These are phyloP conservation scores for Himantopus leucocephalus DNA, from an alignment of 2,113 vertebrate genomes.

Conservation along the genomic window DNA sequence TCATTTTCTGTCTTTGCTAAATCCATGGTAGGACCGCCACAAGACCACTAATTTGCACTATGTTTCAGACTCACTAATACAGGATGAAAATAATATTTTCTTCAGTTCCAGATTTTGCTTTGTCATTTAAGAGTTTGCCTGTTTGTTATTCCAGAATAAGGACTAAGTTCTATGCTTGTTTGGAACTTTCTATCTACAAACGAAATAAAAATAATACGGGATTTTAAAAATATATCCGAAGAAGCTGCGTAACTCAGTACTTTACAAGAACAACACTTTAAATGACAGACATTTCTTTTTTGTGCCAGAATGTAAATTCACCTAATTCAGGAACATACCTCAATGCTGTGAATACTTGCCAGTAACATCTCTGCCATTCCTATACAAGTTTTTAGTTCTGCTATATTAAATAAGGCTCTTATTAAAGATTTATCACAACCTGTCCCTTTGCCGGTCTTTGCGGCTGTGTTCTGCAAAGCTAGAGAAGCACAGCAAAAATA, in stretches of 20 bases:
- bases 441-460: background rate
- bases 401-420: slow-evolving; percentile 9
- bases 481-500: background rate
- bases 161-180: background rate
- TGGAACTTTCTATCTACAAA: background rate
- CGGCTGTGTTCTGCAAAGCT: background rate
- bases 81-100: background rate
- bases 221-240: background rate
- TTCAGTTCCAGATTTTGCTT: background rate
- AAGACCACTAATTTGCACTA: background rate
- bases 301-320: background rate
- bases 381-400: background rate
- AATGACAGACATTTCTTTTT: background rate
- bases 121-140: background rate
- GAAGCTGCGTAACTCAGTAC: background rate
- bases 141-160: background rate
- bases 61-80: background rate
- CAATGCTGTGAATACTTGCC: background rate
- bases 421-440: slow-evolving; percentile 50
- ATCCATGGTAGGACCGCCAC: background rate
- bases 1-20: background rate
- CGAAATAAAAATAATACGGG: rapidly evolving
- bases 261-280: background rate
- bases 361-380: background rate
- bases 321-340: background rate